Evolutionary conservation across 1,140 invertebrate species (phyloP), one percentile per base, ranked within the genome.

Genomic region (Drosophila cardini): DNA sequence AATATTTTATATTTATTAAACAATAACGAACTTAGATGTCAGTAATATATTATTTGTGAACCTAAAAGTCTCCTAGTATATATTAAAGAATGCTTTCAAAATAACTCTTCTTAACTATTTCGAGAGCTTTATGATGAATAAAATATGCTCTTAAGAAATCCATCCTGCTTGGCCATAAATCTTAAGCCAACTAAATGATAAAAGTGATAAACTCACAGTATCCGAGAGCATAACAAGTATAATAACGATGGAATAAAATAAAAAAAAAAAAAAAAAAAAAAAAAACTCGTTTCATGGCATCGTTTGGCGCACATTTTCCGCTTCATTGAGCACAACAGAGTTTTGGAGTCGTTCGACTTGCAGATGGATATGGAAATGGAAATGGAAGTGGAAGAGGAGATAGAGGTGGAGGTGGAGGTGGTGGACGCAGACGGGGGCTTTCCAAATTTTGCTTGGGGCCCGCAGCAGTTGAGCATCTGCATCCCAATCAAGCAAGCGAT

Each of bases 291-390:
- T 87, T 83, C 72, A 76, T 83, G 82, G 78, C 78, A 83, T 87
- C 83, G 84, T 68, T 89, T 70, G 72, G 70, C 76, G 85, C 85
- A 80, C 80, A 89, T 89, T 89, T 89, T 89, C 85, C 85, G 84
- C 85, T 89, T 84, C 85, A 89, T 80, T 89, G 84, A 90, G 68
- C 79, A 50, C 62, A 71, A 50, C 60, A 55, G 64, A 68, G 73
- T 69, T 72, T 52, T 63, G 42, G 38, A 40, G 55, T 21, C 11
- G 30, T 40, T 40, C 38, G 11, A 40, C 38, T 13, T n/a, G 4
- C n/a, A 40, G 38, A 50, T 26, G 18, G 18, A 26, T 26, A 26
- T 26, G 21, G 21, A 26, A 26, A 26, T 26, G 21, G 21, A 16
- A 8, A 16, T 21, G 3, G 16, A 16, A 18, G 13, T 32, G 5